A percentile compares a stretch with the other conserved stretches of the same genome.
Conservation (phyloP, 2,797 vertebrate species). For the Mormyrops boulengeri region DNA sequence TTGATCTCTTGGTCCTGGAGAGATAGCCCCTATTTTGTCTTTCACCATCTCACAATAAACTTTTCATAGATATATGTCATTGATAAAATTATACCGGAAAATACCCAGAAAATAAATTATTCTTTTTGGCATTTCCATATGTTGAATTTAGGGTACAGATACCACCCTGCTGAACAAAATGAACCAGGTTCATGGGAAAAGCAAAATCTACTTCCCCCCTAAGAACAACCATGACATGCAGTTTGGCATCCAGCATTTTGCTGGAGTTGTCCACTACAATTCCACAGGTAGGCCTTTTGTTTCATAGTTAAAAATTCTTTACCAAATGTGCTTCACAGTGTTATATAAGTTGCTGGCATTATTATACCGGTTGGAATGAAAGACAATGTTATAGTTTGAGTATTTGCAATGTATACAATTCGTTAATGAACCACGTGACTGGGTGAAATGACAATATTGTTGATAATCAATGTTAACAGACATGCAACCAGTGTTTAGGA, state of each 20-base stretch:
- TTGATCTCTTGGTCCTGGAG: neutral
- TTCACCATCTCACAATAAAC: neutral
- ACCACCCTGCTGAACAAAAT: constrained; percentile 80
- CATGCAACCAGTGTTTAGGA: neutral
- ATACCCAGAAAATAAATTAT: neutral
- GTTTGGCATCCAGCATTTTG: constrained; percentile 85
- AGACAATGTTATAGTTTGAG: neutral
- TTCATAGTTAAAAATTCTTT: neutral
- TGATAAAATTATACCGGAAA: neutral
- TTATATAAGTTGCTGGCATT: neutral
- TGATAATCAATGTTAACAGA: neutral
- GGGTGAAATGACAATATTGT: neutral
- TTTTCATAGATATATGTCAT: neutral
- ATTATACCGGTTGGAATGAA: neutral
- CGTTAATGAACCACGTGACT: neutral
- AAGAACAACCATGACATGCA: constrained; percentile 63
- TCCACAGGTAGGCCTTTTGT: constrained; percentile 61
- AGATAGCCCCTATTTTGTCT: neutral
- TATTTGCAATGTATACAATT: neutral
- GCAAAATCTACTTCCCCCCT: constrained; percentile 65
- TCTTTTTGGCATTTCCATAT: neutral
- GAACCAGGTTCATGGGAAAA: constrained; percentile 61
- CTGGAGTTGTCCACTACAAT: constrained; percentile 77
- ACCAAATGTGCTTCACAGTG: neutral
- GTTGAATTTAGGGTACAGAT: constrained; percentile 76